Evolutionary conservation across 2,888 invertebrate genomes (phyloP).

Genomic region (Drosophila imparisetae): DNA sequence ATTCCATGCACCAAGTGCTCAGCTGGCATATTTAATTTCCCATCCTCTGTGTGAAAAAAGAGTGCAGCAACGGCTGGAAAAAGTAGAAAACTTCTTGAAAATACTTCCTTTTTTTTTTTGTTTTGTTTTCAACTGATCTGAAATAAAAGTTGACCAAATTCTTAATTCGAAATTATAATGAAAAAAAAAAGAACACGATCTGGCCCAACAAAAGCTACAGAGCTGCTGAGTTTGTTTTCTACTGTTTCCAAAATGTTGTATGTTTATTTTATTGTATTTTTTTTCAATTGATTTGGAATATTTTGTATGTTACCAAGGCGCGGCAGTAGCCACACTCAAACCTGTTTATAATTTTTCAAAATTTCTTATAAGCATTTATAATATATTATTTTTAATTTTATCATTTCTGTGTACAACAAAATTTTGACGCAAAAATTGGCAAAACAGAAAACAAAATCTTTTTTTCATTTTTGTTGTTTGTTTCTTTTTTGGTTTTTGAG

Average conservation of each 20-base stretch:
- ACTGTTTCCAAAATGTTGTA: constrained; percentile 55
- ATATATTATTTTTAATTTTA: constrained; percentile 31
- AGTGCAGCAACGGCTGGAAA: constrained; percentile 33
- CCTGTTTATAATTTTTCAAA: constrained; percentile 57
- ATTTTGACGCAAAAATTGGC: constrained; percentile 64
- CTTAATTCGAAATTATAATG: constrained; percentile 19
- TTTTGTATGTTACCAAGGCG: constrained; percentile 26
- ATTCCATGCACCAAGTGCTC: not conserved
- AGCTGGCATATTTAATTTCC: constrained; percentile 5
- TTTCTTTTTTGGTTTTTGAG: constrained; percentile 60
- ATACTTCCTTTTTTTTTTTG: constrained; percentile 56
- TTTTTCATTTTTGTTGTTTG: constrained; percentile 49
- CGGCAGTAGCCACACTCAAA: constrained; percentile 16
- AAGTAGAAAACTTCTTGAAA: constrained; percentile 85
- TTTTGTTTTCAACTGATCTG: constrained; percentile 33
- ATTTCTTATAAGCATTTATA: constrained; percentile 59
- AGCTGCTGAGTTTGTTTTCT: constrained; percentile 68
- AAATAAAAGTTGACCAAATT: constrained; percentile 25
- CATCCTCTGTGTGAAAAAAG: not conserved
- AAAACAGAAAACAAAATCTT: constrained; percentile 54
- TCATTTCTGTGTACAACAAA: constrained; percentile 40
- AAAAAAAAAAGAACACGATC: constrained; percentile 67
- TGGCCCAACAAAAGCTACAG: constrained; percentile 59
- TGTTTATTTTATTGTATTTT: constrained; percentile 48
- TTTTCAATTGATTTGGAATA: constrained; percentile 32